A percentile compares a stretch with the other conserved stretches of the same genome.
phyloP scores from a whole-genome alignment of 2,888 invertebrate genomes.

The Nyleta sp. region DNA sequence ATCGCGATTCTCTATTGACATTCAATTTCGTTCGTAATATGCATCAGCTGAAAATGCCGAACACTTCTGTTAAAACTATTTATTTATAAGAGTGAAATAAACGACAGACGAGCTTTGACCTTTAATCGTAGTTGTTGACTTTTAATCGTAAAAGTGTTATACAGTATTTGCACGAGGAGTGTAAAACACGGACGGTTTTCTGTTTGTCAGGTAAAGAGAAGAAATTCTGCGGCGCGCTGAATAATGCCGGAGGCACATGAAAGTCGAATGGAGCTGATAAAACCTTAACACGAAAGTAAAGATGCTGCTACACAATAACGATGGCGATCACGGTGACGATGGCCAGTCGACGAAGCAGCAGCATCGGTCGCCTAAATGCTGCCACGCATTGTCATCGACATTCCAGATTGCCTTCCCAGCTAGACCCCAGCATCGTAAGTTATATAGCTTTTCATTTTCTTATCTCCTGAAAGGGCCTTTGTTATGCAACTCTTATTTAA shows the following conservation, averaged over 20 bases:
- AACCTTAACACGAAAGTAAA: constrained; percentile 60
- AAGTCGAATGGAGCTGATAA: constrained; percentile 52
- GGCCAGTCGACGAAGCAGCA: constrained; percentile 87
- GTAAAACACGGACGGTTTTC: constrained; percentile 1
- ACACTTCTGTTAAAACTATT: too few species aligned
- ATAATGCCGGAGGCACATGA: constrained; percentile 35
- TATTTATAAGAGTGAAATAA: too few species aligned
- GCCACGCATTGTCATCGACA: constrained; percentile 71
- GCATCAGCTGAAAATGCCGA: too few species aligned
- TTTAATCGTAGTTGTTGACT: too few species aligned
- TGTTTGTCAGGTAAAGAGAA: constrained; percentile 14
- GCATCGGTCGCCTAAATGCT: constrained; percentile 84
- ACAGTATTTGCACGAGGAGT: not conserved
- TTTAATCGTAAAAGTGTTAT: constrained; percentile 13
- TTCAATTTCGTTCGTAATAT: too few species aligned
- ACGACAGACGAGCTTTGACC: too few species aligned
- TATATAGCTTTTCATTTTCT: constrained; percentile 19
- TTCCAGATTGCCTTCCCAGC: constrained; percentile 68
- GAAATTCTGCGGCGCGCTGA: constrained; percentile 24
- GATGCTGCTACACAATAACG: constrained; percentile 63
- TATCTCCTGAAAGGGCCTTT: not conserved
- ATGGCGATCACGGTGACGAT: constrained; percentile 75
- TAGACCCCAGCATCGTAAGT: constrained; percentile 72
- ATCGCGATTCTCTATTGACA: too few species aligned
- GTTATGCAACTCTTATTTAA: constrained; percentile 9